Base-by-base conservation (phyloP, 2,797 vertebrate genomes). In the Poecilia wingei region DNA sequence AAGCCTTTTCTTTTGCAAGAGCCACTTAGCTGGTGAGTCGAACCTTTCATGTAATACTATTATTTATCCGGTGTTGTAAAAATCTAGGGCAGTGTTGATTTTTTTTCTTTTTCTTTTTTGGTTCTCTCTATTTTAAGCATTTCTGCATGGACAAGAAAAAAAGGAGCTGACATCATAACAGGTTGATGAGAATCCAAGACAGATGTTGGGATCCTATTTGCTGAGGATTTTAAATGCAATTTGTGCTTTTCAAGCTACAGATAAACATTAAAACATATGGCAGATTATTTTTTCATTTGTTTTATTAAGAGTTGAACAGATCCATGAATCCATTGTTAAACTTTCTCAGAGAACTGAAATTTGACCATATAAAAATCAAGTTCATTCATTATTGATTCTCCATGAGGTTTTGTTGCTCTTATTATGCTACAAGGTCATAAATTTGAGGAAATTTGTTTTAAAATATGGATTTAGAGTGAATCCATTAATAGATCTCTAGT, bases 181-280 rank as follows among this genome's bases (percentile, higher is more conserved):
- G 66, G 33, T 83, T 88, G 88, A 88, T 78, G 89, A 82, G 76
- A 88, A 87, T 88, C 85, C 88, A 92, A 91, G 87, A 88, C 91
- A 86, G 89, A 92, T 91, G 90, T 91, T 89, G 84, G 79, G 82
- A 39, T 79, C 79, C 9, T 72, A 47, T 73, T 45, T 75, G 43
- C 57, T 25, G 77, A 88, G 25, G 76, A 80, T 53, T 66, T 75
- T 57, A 88, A 28, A 86, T 39, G 3, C 18, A 64, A 13, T 57
- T 13, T 28, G n/a, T 7, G 31, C 6, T 33, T 18, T 33, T 64
- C 16, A 3, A 64, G 59, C 4, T 36, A 12, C 6, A 18, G 14
- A 8, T 33, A 64, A 64, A 64, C 6, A 64, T 7, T 36, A 64
- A 59, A 59, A 59, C 55, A 59, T n/a, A 57, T 57, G 53, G 25